A percentile compares a stretch with the other conserved stretches of the same genome.
Conservation (phyloP, 2,888 invertebrate genomes). For the Nasonovia ribisnigri region DNA sequence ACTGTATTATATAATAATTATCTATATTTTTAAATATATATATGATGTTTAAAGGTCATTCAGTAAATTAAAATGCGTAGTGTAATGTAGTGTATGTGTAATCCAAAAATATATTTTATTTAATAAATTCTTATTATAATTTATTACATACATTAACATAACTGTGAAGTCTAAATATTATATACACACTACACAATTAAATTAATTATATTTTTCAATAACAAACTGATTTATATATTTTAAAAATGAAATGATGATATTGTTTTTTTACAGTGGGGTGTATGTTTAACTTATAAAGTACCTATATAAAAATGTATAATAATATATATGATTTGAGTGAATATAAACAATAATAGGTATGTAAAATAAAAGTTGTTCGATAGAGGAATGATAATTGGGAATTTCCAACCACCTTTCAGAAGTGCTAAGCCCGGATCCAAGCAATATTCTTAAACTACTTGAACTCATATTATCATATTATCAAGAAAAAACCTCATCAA, state of each 20-base stretch:
- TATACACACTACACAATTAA: background rate
- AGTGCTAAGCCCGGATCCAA: background rate
- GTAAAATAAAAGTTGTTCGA: background rate
- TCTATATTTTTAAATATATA: background rate
- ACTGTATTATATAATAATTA: background rate
- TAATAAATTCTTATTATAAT: background rate
- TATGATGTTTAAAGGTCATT: background rate
- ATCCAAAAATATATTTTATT: background rate
- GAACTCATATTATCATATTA: background rate
- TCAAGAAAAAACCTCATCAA: background rate
- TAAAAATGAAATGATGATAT: background rate
- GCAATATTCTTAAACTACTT: background rate
- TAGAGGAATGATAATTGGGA: background rate
- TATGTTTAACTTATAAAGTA: background rate
- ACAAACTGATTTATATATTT: background rate
- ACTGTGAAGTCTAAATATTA: background rate
- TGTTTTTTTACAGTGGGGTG: background rate
- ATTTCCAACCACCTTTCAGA: background rate
- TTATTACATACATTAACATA: background rate
- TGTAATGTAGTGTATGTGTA: background rate
- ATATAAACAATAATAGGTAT: background rate
- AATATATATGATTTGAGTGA: background rate
- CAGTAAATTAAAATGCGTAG: background rate
- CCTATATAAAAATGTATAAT: background rate
- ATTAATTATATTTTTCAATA: conserved; percentile 3